Base-by-base conservation (phyloP, 2,888 invertebrate species). In the Drosophila sordidula region DNA sequence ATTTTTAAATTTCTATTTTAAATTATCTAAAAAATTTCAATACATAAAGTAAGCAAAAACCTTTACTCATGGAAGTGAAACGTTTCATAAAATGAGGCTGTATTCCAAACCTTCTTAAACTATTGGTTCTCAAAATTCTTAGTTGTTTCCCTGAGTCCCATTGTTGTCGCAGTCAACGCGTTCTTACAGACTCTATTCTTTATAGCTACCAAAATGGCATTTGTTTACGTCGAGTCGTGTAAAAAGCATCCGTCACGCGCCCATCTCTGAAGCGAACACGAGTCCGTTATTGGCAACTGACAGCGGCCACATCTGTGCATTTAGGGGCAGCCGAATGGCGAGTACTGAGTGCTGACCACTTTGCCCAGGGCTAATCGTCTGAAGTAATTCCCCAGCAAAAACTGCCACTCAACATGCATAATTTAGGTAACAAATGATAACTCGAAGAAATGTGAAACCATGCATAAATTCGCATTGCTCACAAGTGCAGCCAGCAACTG, bases 381-480 rank as follows among this genome's bases (percentile, higher is more conserved):
- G 71, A 63, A 75, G 81, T 88, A 86, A 86, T 76, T 71, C 65
- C 59, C 59, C 68, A 83, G 44, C 81, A 87, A 87, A 86, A 87
- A 80, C 89, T 87, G 69, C 73, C 85, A 86, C 88, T 88, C 89
- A 89, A 79, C 78, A 85, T 82, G 89, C 81, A 88, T 79, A 82
- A 75, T 90, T 89, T 79, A 82, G 66, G 80, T 82, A 80, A 86
- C 79, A 90, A 90, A 87, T 91, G 89, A 88, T 89, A 89, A 83
- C 82, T 86, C 81, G 84, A 87, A 90, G 90, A 90, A 91, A 91
- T 90, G 89, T 90, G 90, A 89, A 90, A 57, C 86, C 90, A 90
- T 82, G 90, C 91, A 90, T 91, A 91, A 90, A 90, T 91, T 77
- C 84, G 38, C 59, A 59, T 52, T 49, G 68, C 67, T 67, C 52